Base-by-base conservation (phyloP, 2,797 vertebrate genomes). In the Tragopan temminckii region DNA sequence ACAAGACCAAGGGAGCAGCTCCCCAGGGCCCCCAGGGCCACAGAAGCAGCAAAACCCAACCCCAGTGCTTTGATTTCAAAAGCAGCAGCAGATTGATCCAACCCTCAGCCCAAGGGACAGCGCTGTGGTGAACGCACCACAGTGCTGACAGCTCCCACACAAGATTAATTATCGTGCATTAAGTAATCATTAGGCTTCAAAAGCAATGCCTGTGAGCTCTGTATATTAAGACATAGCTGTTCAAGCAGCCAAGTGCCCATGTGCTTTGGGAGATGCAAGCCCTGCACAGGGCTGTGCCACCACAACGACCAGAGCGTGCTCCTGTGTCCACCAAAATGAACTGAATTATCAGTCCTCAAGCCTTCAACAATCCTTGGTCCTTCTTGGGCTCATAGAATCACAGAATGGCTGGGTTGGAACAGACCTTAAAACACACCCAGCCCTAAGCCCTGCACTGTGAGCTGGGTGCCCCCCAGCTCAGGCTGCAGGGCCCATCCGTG, bases 1-100 rank as follows among this genome's bases (percentile, higher is more conserved):
- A 35, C 0, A 0, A 1, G 25, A n/a, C 53, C 53, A n/a, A 55
- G 31, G 11, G 53, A 31, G 31, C 53, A 55, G 18, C 31, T 55
- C 53, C 55, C 55, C 55, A 33, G n/a, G 18, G 42, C n/a, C 7
- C 33, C 13, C 5, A 84, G 11, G 25, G 19, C 11, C 3, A 0
- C 24, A 9, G 27, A 40, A 62, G 31, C 66, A 52, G 45, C 4
- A 83, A 89, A 74, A 7, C 63, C 58, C 61, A 67, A 38, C 31
- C 5, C 11, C 35, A 0, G 35, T 12, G 74, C 43, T 75, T 40
- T 62, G 14, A 11, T 43, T 29, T 58, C 86, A 24, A 61, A 75
- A 81, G 13, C 40, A 55, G 3, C 63, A 25, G 36, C 55, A 5
- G 66, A 72, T 17, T 14, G 85, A 61, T 53, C 59, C 63, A 35